Evolutionary conservation across 2,113 vertebrate species (phyloP).

Genomic region (Machaerirhynchus nigripectus): DNA sequence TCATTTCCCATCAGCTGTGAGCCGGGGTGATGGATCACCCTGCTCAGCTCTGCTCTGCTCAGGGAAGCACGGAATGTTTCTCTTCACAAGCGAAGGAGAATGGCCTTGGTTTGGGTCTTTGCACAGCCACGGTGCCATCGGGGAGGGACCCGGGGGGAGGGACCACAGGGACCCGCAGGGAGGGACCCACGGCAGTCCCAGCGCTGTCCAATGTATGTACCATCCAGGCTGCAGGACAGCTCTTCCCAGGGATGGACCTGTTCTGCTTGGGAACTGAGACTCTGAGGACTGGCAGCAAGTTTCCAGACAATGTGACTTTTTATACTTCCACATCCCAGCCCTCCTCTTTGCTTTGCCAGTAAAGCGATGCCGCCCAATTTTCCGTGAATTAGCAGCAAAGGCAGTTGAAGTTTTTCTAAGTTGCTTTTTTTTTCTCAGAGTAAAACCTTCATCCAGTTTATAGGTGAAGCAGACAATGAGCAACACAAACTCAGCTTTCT

Average conservation of each 20-base stretch:
- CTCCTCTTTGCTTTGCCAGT: neutral
- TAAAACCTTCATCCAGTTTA: neutral
- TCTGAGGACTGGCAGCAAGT: neutral
- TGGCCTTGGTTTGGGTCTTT: neutral
- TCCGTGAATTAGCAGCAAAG: neutral
- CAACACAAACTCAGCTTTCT: neutral
- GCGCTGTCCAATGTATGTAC: neutral
- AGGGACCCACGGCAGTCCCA: rapidly evolving
- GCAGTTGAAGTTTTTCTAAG: neutral
- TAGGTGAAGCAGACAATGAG: neutral
- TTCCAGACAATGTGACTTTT: neutral
- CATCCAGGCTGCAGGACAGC: neutral
- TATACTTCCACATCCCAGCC: too few relatives aligned
- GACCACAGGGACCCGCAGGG: neutral
- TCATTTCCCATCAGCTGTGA: neutral
- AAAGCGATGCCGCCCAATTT: rapidly evolving
- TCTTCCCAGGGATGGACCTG: neutral
- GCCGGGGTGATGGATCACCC: neutral
- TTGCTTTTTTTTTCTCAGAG: neutral
- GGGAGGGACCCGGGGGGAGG: neutral
- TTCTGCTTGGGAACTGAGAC: neutral
- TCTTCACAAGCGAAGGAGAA: neutral
- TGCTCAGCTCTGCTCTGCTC: neutral
- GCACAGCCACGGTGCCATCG: rapidly evolving
- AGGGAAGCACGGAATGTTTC: neutral